Conservation (phyloP, 1,140 invertebrate genomes). For the Polyergus mexicanus region DNA sequence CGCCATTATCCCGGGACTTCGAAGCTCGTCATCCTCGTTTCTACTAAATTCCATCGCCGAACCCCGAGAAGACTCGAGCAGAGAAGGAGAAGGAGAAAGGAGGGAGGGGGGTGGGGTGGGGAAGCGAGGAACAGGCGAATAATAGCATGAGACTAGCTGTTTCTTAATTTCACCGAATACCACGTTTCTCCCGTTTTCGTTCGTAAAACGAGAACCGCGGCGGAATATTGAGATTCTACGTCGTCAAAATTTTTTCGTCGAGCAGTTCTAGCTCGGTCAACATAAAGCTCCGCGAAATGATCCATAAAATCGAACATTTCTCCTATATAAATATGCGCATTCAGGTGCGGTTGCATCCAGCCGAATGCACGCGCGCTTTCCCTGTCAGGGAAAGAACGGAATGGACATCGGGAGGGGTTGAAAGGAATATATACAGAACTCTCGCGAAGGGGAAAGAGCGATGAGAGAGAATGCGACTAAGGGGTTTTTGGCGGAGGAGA, state of each 20-base stretch:
- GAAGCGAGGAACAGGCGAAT: background rate
- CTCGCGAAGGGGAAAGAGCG: background rate
- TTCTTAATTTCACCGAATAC: constrained; percentile 59
- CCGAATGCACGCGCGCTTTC: constrained; percentile 18
- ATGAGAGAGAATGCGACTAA: background rate
- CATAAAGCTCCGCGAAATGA: constrained; percentile 69
- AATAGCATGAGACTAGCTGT: constrained; percentile 44
- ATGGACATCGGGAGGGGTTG: background rate
- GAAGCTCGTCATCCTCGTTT: constrained; percentile 62
- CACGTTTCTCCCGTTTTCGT: constrained; percentile 20
- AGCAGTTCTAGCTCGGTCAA: background rate
- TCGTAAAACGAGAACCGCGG: constrained; percentile 8
- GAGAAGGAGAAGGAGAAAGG: background rate
- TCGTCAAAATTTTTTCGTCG: constrained; percentile 56
- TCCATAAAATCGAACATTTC: constrained; percentile 73
- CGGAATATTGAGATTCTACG: constrained; percentile 8
- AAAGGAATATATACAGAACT: background rate
- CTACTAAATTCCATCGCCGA: constrained; percentile 61
- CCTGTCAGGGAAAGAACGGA: background rate
- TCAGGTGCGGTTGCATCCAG: constrained; percentile 55
- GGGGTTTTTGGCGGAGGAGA: constrained; percentile 6
- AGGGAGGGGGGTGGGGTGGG: background rate
- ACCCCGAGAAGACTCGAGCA: constrained; percentile 18
- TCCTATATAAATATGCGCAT: constrained; percentile 60
- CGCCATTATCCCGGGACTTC: constrained; percentile 61